Percentiles rank a stretch among this genome's conserved stretches.
These are phyloP conservation scores for Silurus lanzhouensis DNA, from an alignment of 2,797 vertebrate genomes.

Conservation along the genomic window DNA sequence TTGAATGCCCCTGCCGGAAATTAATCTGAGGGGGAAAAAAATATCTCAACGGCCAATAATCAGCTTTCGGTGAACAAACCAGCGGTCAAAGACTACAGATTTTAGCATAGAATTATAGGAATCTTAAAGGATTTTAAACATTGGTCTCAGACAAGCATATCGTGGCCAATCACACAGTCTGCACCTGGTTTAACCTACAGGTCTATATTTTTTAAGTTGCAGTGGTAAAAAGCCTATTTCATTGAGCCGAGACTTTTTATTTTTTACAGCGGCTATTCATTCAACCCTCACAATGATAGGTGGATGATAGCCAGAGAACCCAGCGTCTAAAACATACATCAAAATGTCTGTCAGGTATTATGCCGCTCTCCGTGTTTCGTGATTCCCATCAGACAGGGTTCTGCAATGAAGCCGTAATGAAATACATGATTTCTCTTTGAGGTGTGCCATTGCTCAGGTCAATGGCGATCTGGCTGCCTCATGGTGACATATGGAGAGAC, in stretches of 20 bases:
- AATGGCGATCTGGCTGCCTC: constrained; percentile 26
- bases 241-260: background rate
- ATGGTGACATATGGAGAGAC: constrained; percentile 22
- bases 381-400: background rate
- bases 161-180: too few relatives aligned
- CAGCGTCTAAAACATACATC: constrained; percentile 35
- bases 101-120: too few relatives aligned
- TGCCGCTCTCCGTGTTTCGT: background rate
- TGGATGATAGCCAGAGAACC: constrained; percentile 8
- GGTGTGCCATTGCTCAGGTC: constrained; percentile 18
- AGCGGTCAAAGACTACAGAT: too few relatives aligned
- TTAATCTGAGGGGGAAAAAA: too few relatives aligned
- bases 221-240: constrained; percentile 25
- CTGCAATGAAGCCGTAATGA: constrained; percentile 18
- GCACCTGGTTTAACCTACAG: too few relatives aligned
- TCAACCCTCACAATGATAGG: constrained; percentile 18
- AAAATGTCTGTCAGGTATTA: constrained; percentile 27
- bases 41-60: too few relatives aligned
- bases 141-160: too few relatives aligned
- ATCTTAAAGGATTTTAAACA: too few relatives aligned
- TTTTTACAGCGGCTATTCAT: constrained; percentile 12
- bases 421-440: constrained; percentile 31
- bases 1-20: too few relatives aligned
- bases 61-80: too few relatives aligned
- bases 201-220: constrained; percentile 1